Evolutionary conservation across 1,140 invertebrate genomes (phyloP), one percentile per base, ranked within the genome.

Genomic region (Drosophila funebris): DNA sequence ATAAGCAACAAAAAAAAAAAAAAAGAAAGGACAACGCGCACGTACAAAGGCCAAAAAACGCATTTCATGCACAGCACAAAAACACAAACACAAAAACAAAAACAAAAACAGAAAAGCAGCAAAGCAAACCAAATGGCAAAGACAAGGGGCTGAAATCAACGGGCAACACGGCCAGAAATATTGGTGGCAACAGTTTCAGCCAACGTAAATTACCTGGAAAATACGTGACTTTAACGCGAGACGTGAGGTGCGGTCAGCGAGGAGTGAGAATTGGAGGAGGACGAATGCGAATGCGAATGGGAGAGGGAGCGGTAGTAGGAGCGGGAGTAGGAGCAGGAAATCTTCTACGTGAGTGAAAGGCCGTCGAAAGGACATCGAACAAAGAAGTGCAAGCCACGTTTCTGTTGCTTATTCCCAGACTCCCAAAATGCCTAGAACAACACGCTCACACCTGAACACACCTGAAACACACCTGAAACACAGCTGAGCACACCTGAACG

Each of bases 151-250:
- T 75, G 78, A 85, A 82, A 82, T 85, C 82, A 75, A 66, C 78
- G 69, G 69, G 60, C 76, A 78, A 66, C 60, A 69, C 67, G 77
- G 77, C 81, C 81, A 85, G 77, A 85, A 85, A 85, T 85, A 85
- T 85, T 85, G 81, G 82, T 85, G 82, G 82, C 83, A 87, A 87
- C 82, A 87, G 82, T 87, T 87, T 82, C 82, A 63, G 75, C 72
- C 78, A 87, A 87, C 83, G 83, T 87, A 88, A 87, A 87, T 87
- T 87, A 87, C 83, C 83, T 87, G 83, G 83, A 87, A 87, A 87
- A 87, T 88, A 87, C 83, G 83, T 87, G 83, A 87, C 83, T 87
- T 88, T 78, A 71, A 50, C 83, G 78, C 78, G 78, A 29, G 69
- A 83, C 83, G 83, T 87, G 83, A 71, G 56, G 46, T 71, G 52